phyloP scores from a whole-genome alignment of 2,113 vertebrate species.

The Petrocephalus microphthalmus region DNA sequence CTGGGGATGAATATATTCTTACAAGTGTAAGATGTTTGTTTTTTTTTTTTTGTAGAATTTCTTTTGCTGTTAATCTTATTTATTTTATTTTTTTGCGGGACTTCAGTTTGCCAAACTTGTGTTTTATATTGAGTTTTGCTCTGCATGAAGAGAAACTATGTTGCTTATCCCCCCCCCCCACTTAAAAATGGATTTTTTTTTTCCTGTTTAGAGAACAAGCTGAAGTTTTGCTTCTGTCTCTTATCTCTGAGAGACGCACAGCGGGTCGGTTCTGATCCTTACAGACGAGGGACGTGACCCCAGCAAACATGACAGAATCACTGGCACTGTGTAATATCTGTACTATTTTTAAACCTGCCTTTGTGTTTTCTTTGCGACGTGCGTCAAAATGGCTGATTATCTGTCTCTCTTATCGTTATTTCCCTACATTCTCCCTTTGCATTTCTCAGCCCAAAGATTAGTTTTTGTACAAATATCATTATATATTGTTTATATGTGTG shows the following conservation, averaged over 20 bases:
- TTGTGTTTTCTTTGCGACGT: conserved; percentile 29
- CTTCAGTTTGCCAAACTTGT: conserved; percentile 35
- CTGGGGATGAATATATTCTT: conserved; percentile 31
- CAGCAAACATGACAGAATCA: conserved; percentile 20
- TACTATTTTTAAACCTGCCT: conserved; percentile 28
- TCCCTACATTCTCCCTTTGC: conserved; percentile 26
- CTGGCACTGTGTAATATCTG: conserved; percentile 38
- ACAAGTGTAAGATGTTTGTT: conserved; percentile 40
- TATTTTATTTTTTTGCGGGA: conserved; percentile 27
- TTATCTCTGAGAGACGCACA: neutral
- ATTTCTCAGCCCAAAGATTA: conserved; percentile 49
- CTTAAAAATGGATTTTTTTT: no score
- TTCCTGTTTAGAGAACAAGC: neutral
- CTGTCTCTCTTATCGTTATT: conserved; percentile 43
- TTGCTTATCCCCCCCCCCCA: neutral
- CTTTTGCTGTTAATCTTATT: conserved; percentile 63
- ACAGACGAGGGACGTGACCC: conserved; percentile 41
- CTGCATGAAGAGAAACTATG: conserved; percentile 10
- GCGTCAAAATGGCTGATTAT: conserved; percentile 16
- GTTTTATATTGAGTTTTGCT: conserved; percentile 23
- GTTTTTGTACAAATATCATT: conserved; percentile 37
- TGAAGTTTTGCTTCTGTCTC: neutral
- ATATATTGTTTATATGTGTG: conserved; percentile 45
- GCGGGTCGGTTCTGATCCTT: conserved; percentile 37
- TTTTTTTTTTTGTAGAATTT: conserved; percentile 59